Evolutionary conservation across 2,797 vertebrate genomes (phyloP).

Genomic region (Sebastes aleutianus): DNA sequence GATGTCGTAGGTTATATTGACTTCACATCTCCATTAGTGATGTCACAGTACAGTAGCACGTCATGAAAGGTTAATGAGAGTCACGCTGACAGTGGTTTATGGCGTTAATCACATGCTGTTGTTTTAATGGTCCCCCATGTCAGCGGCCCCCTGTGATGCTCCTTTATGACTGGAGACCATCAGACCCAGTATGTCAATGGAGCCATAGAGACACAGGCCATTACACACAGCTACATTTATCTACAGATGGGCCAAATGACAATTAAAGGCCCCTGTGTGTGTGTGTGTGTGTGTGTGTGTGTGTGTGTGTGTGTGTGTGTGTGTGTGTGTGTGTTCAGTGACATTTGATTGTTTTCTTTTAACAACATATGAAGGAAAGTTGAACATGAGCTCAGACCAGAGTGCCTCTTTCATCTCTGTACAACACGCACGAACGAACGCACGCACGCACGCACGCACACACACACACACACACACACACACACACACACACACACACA

Average conservation of each 20-base stretch:
- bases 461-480: not conserved
- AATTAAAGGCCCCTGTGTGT: conserved; percentile 38
- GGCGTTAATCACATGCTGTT: conserved; percentile 54
- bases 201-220: conserved; percentile 56
- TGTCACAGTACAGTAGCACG: conserved; percentile 18
- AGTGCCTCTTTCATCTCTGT: conserved; percentile 8
- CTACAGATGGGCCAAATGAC: conserved; percentile 53
- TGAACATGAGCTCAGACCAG: conserved; percentile 29
- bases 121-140: conserved; percentile 46
- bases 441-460: not conserved
- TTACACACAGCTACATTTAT: conserved; percentile 66
- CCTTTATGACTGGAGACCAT: conserved; percentile 50
- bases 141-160: conserved; percentile 30
- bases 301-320: not conserved
- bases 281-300: not conserved
- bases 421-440: not conserved
- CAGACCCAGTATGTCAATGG: conserved; percentile 55
- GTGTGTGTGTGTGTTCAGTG: not conserved
- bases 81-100: conserved; percentile 39
- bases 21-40: conserved; percentile 25
- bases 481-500: not conserved
- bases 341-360: conserved; percentile 47
- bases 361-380: conserved; percentile 32
- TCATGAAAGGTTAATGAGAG: conserved; percentile 68
- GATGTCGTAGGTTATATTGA: conserved; percentile 21